Percentiles rank a stretch among this genome's conserved stretches.
Conservation (phyloP, 1,140 invertebrate genomes). For the Eriocheir sinensis region DNA sequence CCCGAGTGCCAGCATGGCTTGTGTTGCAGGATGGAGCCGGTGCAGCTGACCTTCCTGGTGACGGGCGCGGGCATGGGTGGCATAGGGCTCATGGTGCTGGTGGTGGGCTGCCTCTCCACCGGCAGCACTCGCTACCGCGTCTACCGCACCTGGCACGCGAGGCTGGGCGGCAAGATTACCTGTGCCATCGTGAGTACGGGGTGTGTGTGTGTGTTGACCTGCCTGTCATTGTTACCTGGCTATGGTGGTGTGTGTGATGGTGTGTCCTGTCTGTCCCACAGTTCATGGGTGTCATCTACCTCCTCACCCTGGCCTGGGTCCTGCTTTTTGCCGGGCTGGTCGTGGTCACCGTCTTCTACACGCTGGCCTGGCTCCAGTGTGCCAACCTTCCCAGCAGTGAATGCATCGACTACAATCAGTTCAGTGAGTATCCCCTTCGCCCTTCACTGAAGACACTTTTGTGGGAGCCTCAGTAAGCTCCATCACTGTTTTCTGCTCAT, state of each 20-base stretch:
- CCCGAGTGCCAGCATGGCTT: no score
- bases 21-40: conserved; percentile 88
- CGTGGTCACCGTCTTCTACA: conserved; percentile 91
- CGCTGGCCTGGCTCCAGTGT: conserved; percentile 88
- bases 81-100: conserved; percentile 95
- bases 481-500: no score
- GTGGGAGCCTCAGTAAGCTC: no score
- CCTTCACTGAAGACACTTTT: no score
- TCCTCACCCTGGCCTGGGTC: conserved; percentile 93
- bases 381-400: conserved; percentile 81
- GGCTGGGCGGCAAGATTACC: conserved; percentile 95
- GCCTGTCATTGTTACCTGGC: background rate
- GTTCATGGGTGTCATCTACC: conserved; percentile 94
- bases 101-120: conserved; percentile 96
- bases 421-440: conserved; percentile 86
- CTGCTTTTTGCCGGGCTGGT: conserved; percentile 90
- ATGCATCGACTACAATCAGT: conserved; percentile 94
- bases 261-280: conserved; percentile 37
- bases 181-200: conserved; percentile 91
- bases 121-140: conserved; percentile 97
- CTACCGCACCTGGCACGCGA: conserved; percentile 95
- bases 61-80: conserved; percentile 96
- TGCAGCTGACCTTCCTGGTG: conserved; percentile 95
- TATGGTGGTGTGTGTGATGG: background rate
- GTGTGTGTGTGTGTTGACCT: background rate